phyloP scores from a whole-genome alignment of 2,797 vertebrate species.

The Rousettus madagascariensis region DNA sequence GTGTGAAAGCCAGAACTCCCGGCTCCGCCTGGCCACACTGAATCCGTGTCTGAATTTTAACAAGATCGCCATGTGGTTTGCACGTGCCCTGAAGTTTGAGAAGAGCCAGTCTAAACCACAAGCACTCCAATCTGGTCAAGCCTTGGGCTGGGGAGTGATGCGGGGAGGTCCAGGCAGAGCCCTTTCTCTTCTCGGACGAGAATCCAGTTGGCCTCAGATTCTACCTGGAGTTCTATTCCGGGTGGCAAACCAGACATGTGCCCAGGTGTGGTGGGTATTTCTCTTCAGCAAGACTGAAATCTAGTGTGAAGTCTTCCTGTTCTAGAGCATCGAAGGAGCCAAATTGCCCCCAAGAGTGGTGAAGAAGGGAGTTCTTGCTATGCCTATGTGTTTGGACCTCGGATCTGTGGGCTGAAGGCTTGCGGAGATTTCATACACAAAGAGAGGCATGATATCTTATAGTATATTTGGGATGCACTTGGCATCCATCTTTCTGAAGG shows the following conservation, averaged over 20 bases:
- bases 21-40: accelerated
- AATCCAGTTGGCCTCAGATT: not conserved
- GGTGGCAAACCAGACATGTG: not conserved
- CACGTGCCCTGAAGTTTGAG: not conserved
- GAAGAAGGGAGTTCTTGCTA: not conserved
- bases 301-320: not conserved
- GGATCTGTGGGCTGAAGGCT: not conserved
- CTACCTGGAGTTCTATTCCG: not conserved
- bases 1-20: no score
- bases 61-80: no score
- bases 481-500: not conserved
- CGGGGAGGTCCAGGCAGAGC: not conserved
- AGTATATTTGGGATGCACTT: no score
- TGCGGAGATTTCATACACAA: not conserved
- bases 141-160: not conserved
- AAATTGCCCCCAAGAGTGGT: not conserved
- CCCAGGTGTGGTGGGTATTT: not conserved
- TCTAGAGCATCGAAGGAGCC: not conserved
- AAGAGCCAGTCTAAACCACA: not conserved
- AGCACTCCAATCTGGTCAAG: not conserved
- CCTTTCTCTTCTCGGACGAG: not conserved
- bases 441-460: not conserved
- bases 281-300: not conserved
- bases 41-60: not conserved
- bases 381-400: not conserved